Evolutionary conservation across 2,888 invertebrate genomes (phyloP), one percentile per base, ranked within the genome.

Genomic region (Chelonus formosanus): DNA sequence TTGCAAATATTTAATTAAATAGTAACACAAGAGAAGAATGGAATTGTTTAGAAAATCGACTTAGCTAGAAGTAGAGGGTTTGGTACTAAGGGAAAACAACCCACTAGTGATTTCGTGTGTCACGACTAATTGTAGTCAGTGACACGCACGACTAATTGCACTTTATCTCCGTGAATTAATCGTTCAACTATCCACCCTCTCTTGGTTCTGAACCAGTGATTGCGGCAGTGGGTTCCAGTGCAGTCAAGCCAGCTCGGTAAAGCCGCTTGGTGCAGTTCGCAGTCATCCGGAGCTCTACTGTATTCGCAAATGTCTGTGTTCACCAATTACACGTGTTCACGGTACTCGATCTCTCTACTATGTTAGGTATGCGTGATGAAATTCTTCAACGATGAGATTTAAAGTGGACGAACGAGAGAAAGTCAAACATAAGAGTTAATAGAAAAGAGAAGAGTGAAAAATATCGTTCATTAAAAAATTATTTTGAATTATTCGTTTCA

Each of bases 91-190:
- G 44, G 32, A 53, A 61, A 43, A 43, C 40, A 40, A 40, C 59
- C 20, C 52, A 59, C 59, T 35, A 54, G 59, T 58, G 71, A 71
- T 72, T 67, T 62, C 7, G 35, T 44, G 47, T 67, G 62, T 62
- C 71, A 71, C 68, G 71, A 73, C 76, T 77, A 78, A 78, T 78
- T 76, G 76, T 75, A 72, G 74, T 72, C 76, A 72, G 75, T 75
- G 76, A 76, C 76, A 76, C 73, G 73, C 72, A 70, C 71, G 74
- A 78, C 77, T 78, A 79, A 79, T 79, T 78, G 76, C 75, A 75
- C 76, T 78, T 78, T 79, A 78, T 78, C 76, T 78, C 73, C 70
- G 77, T 78, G 76, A 79, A 79, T 79, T 79, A 79, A 79, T 78
- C 75, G 76, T 72, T 68, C 67, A 69, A 70, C 61, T 70, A 35